phyloP scores from a whole-genome alignment of 2,888 invertebrate genomes.

The Hemaris fuciformis region DNA sequence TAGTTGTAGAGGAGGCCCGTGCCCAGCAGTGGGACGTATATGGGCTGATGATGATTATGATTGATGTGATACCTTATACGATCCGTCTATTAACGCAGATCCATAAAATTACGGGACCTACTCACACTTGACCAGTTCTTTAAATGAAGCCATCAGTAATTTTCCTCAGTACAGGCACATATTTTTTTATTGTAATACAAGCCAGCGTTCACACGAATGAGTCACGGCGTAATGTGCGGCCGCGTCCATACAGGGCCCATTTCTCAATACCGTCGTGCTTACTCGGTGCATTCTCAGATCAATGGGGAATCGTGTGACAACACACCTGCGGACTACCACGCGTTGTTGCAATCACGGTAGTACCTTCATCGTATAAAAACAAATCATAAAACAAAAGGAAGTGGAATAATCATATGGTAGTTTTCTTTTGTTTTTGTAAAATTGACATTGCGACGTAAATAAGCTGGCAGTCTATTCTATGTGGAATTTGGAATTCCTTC shows the following conservation, averaged over 20 bases:
- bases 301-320: constrained; percentile 53
- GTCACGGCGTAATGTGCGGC: constrained; percentile 1
- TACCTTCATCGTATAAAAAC: neutral
- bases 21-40: no score
- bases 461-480: no score
- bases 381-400: neutral
- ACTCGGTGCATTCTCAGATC: constrained; percentile 56
- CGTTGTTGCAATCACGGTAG: neutral
- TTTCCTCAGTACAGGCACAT: neutral
- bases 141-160: neutral
- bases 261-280: constrained; percentile 63
- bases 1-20: no score
- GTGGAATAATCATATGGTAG: no score
- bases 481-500: no score
- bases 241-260: constrained; percentile 16
- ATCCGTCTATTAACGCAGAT: neutral
- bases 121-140: neutral
- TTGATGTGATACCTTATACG: neutral
- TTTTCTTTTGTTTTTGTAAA: no score
- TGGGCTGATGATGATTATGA: no score
- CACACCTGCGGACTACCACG: constrained; percentile 52
- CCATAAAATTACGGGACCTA: neutral
- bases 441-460: no score
- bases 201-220: constrained; percentile 1
- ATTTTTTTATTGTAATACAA: constrained; percentile 4